Percentiles rank a stretch among this genome's conserved stretches.
Evolutionary conservation across 2,113 vertebrate species (phyloP).

Genomic region (Megaceryle maxima): DNA sequence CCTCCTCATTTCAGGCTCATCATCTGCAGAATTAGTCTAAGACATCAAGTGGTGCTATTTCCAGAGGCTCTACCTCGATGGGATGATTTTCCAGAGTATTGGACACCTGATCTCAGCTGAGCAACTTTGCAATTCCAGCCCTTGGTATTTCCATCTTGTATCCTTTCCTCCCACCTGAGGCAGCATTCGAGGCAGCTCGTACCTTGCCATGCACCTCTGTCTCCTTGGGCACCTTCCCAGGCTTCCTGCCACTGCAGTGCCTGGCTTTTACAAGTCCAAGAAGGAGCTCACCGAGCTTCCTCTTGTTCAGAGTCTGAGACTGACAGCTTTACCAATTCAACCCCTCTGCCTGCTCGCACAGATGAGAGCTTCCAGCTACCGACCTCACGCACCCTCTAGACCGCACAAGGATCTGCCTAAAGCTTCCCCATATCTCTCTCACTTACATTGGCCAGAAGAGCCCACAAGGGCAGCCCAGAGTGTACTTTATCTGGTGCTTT

Average conservation of each 20-base stretch:
- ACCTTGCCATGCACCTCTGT: not conserved
- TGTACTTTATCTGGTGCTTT: not conserved
- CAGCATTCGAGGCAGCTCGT: not conserved
- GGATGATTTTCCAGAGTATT: not conserved
- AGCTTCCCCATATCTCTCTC: not conserved
- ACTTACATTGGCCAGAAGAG: not conserved
- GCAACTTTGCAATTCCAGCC: not conserved
- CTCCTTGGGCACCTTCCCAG: not conserved
- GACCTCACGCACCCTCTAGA: not conserved
- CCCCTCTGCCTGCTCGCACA: not conserved
- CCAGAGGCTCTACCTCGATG: not conserved
- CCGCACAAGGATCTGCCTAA: not conserved
- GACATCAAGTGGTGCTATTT: not conserved
- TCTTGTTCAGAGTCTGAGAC: not conserved
- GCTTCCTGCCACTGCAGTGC: not conserved
- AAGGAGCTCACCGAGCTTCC: not conserved
- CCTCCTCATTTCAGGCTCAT: not conserved
- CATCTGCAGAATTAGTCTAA: not conserved
- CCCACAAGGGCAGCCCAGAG: constrained; percentile 9
- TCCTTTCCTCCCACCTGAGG: not conserved
- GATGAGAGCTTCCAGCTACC: not conserved
- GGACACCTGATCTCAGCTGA: not conserved
- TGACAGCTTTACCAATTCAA: constrained; percentile 24
- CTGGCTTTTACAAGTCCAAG: not conserved
- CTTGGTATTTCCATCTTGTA: not conserved